Evolutionary conservation across 2,797 vertebrate species (phyloP).

Genomic region (Myiotriccus ornatus): DNA sequence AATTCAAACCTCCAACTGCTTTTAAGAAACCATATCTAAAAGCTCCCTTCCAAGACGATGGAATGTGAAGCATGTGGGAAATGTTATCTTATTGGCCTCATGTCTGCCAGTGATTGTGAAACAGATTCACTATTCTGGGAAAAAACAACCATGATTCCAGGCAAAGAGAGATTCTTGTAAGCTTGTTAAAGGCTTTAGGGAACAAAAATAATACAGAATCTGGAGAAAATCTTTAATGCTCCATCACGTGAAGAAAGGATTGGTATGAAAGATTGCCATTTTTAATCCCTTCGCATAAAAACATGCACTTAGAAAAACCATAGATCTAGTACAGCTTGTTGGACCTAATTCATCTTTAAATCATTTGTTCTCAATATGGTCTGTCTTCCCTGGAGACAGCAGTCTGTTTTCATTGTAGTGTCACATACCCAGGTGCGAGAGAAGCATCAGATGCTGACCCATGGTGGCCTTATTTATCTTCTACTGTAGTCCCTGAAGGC

Average conservation of each 20-base stretch:
- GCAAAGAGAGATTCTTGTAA: conserved; percentile 16
- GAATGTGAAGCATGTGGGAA: conserved; percentile 59
- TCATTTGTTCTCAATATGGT: background rate
- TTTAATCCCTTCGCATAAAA: background rate
- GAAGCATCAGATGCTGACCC: background rate
- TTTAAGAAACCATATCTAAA: conserved; percentile 44
- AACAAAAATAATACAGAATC: background rate
- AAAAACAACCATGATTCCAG: conserved; percentile 28
- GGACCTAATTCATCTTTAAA: background rate
- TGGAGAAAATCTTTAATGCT: background rate
- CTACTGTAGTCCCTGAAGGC: background rate
- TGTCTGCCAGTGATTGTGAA: conserved; percentile 57
- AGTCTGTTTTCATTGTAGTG: background rate
- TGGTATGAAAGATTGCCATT: background rate
- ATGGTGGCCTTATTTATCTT: background rate
- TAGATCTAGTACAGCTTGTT: background rate
- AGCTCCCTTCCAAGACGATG: conserved; percentile 19
- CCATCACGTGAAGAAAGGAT: background rate
- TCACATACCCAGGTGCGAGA: background rate
- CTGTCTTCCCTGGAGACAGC: background rate
- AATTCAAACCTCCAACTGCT: conserved; percentile 16
- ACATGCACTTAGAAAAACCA: background rate
- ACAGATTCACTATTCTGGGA: conserved; percentile 48
- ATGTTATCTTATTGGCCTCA: conserved; percentile 58
- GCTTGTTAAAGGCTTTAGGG: conserved; percentile 6